Percentiles rank a stretch among this genome's conserved stretches.
These are phyloP conservation scores for Cephonodes hylas DNA, from an alignment of 2,888 invertebrate genomes.

Conservation along the genomic window DNA sequence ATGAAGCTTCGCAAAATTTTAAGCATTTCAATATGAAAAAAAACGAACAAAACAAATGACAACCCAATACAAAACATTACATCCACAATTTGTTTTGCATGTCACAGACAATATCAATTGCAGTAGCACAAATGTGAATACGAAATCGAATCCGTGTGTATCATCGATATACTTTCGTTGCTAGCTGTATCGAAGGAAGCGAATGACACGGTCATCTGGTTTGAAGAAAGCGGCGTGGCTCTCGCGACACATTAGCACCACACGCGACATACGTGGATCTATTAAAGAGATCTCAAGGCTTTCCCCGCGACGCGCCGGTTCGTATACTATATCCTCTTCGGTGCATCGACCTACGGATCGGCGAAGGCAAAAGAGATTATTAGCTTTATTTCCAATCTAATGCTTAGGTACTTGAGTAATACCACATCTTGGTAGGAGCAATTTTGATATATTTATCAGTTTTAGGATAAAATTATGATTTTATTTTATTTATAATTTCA, in stretches of 20 bases:
- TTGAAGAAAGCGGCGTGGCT: conserved; percentile 39
- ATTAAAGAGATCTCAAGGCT: conserved; percentile 1
- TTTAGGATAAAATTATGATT: too few relatives aligned
- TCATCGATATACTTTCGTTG: not conserved
- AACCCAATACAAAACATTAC: too few relatives aligned
- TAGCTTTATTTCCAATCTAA: too few relatives aligned
- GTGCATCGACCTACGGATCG: not conserved
- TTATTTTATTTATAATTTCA: too few relatives aligned
- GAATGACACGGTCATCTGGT: conserved; percentile 41
- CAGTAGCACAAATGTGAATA: not conserved
- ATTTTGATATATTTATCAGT: too few relatives aligned
- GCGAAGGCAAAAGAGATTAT: too few relatives aligned
- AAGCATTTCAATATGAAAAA: too few relatives aligned
- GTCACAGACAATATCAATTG: not conserved
- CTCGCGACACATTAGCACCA: conserved; percentile 33
- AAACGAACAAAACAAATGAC: too few relatives aligned
- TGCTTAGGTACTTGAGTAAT: too few relatives aligned
- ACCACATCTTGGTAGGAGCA: too few relatives aligned
- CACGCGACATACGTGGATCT: not conserved
- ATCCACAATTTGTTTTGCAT: not conserved
- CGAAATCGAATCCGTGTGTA: not conserved
- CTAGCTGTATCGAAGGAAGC: conserved; percentile 19
- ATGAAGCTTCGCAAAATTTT: too few relatives aligned
- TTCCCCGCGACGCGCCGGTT: conserved; percentile 1
- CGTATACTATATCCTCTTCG: not conserved